Base-by-base conservation (phyloP, 1,140 invertebrate genomes). In the Microplitis mediator region DNA sequence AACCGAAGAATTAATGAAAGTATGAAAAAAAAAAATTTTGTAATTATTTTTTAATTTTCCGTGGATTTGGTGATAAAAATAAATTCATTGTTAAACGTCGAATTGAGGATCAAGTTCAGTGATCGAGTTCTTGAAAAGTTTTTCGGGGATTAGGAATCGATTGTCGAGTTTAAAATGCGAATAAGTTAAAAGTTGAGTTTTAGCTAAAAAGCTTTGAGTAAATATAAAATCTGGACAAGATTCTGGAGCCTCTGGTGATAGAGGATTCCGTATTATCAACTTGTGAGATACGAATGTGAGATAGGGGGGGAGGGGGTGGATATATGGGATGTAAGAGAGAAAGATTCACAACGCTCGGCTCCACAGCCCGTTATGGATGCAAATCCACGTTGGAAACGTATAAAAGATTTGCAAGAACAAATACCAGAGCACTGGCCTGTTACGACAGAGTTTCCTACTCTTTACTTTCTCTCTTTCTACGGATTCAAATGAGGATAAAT, bases 401-500 rank as follows among this genome's bases (percentile, higher is more conserved):
- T 80, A 80, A 84, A 83, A 83, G 80, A 82, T 84, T 83, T 81
- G 79, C 80, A 79, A 82, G 81, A 82, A 81, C 79, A 82, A 83
- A 85, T 81, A 82, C 78, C 78, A 74, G 76, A 67, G 65, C 54
- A 34, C 51, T 51, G 61, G 51, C 23, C 61, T 45, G 52, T 65
- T 52, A 60, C 69, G 60, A 71, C 61, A 62, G 69, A 71, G 45
- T 71, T 71, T 45, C 65, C 56, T 32, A 23, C 23, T 23, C 23
- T 23, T 23, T 23, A 23, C 23, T 23, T 23, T 23, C 64, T 58
- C 54, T 52, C 65, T 36, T 68, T 76, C 75, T 76, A 76, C 77
- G 77, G 80, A 85, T 85, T 85, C 79, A 81, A 84, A 84, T 80
- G 80, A 83, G 81, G 79, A 85, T 85, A 85, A 85, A 85, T 85